Percentiles rank a stretch among this genome's conserved stretches.
phyloP scores from a whole-genome alignment of 2,888 invertebrate species.

The Biston betularia region DNA sequence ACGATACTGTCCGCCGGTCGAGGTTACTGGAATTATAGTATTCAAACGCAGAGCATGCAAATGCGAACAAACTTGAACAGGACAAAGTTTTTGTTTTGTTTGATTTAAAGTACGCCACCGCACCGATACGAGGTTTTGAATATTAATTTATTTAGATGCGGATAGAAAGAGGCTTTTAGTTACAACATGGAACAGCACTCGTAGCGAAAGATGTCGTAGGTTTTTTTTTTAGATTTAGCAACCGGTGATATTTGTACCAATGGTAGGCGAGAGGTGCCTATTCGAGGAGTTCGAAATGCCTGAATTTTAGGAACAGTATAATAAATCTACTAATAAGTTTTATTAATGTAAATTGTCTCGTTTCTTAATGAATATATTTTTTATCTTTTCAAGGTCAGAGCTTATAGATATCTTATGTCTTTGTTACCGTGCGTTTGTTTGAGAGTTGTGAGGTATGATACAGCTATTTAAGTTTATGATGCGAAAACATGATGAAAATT shows the following conservation, averaged over 20 bases:
- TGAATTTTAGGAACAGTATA: too few relatives aligned
- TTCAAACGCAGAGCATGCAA: slow-evolving; percentile 42
- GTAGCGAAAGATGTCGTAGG: neutral
- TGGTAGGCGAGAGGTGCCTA: too few relatives aligned
- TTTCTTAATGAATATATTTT: too few relatives aligned
- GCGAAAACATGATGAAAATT: slow-evolving; percentile 22
- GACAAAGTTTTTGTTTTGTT: slow-evolving; percentile 41
- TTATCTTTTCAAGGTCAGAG: too few relatives aligned
- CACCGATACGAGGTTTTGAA: slow-evolving; percentile 33
- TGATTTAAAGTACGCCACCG: slow-evolving; percentile 34
- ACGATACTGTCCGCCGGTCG: slow-evolving; percentile 34
- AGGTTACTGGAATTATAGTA: slow-evolving; percentile 40
- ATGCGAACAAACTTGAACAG: slow-evolving; percentile 37
- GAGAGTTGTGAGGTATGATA: slow-evolving; percentile 16
- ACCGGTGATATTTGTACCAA: too few relatives aligned
- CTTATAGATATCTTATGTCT: too few relatives aligned
- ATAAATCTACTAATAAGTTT: too few relatives aligned
- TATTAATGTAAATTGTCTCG: too few relatives aligned
- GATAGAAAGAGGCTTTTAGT: slow-evolving; percentile 25
- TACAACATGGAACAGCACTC: neutral
- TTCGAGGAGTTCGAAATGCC: too few relatives aligned
- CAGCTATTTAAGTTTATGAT: slow-evolving; percentile 26
- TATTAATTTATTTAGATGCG: slow-evolving; percentile 37
- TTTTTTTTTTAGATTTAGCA: neutral
- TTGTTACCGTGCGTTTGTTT: slow-evolving; percentile 11